Evolutionary conservation across 2,888 invertebrate species (phyloP).

Genomic region (Eledone cirrhosa): DNA sequence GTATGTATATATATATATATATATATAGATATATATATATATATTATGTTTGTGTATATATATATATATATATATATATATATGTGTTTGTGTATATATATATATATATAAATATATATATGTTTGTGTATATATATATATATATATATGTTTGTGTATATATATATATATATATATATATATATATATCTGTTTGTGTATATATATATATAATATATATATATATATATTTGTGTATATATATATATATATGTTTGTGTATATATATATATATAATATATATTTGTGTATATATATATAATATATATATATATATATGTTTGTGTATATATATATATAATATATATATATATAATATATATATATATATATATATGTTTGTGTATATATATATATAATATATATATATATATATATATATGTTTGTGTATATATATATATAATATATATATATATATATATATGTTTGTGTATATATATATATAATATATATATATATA

Average conservation of each 20-base stretch:
- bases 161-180: neutral
- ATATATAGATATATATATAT: neutral
- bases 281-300: neutral
- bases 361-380: too few species aligned
- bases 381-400: neutral
- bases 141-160: neutral
- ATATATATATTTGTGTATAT: neutral
- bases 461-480: neutral
- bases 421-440: neutral
- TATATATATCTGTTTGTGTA: too few species aligned
- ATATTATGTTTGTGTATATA: neutral
- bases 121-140: neutral
- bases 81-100: neutral
- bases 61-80: neutral
- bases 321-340: neutral
- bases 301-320: neutral
- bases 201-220: neutral
- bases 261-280: neutral
- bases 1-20: neutral
- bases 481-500: too few species aligned
- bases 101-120: neutral
- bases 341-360: neutral
- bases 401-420: neutral
- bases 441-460: neutral
- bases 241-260: neutral